Evolutionary conservation across 64 coral and sea anemone species (phyloP).

Genomic region (Montipora capricornis): DNA sequence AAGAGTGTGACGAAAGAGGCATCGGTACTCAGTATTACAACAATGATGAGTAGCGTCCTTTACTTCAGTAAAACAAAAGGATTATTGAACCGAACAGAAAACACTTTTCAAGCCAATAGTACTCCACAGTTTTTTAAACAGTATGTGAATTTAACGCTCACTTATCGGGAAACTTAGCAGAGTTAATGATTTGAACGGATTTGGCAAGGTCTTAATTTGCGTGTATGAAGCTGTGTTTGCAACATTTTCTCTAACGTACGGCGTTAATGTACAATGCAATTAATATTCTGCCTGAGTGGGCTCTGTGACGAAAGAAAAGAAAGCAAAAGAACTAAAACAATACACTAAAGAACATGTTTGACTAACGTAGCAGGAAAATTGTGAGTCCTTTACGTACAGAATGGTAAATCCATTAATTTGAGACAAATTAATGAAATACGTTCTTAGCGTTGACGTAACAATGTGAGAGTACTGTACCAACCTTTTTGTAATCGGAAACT

Average conservation of each 20-base stretch:
- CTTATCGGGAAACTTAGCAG: background rate
- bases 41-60: background rate
- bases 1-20: background rate
- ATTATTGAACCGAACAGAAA: background rate
- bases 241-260: background rate
- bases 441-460: background rate
- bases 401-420: background rate
- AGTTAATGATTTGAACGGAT: too few species aligned
- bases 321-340: background rate
- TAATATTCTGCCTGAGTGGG: background rate
- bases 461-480: background rate
- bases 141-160: background rate
- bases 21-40: background rate
- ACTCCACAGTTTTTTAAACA: background rate
- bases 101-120: background rate
- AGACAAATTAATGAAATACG: background rate
- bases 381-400: background rate
- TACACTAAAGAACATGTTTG: too few species aligned
- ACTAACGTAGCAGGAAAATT: too few species aligned
- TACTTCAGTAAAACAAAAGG: background rate
- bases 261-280: background rate
- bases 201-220: too few species aligned
- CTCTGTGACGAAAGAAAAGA: background rate
- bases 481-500: too few species aligned
- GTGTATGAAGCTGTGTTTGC: background rate